Percentiles rank a stretch among this genome's conserved stretches.
These are phyloP conservation scores for Mormoops blainvillei DNA, from an alignment of 2,113 vertebrate genomes.

Conservation along the genomic window DNA sequence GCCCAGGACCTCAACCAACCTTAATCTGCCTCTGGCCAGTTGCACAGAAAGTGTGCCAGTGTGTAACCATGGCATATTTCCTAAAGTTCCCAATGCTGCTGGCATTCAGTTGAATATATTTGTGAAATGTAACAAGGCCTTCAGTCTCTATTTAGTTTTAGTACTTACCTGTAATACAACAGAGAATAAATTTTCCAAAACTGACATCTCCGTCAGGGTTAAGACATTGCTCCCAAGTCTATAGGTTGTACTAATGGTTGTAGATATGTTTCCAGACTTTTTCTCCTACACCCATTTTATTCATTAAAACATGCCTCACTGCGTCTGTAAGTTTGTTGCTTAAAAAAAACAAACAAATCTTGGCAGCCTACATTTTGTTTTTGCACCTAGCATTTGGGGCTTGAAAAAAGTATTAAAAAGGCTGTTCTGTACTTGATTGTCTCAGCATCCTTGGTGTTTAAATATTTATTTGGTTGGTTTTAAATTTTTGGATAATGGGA, in stretches of 20 bases:
- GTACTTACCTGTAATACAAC: background rate
- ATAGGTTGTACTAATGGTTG: background rate
- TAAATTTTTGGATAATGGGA: background rate
- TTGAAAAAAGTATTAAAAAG: background rate
- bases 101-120: background rate
- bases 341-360: background rate
- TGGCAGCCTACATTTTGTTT: background rate
- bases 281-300: background rate
- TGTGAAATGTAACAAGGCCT: background rate
- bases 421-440: background rate
- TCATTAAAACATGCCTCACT: background rate
- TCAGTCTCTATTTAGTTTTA: background rate
- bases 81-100: background rate
- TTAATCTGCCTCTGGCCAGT: too few relatives aligned
- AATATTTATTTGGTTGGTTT: background rate
- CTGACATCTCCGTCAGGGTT: background rate
- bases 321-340: background rate
- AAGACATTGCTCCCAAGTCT: background rate
- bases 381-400: background rate
- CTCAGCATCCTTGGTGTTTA: background rate
- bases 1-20: too few relatives aligned
- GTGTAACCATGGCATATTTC: background rate
- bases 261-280: background rate
- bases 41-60: background rate
- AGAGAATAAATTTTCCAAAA: background rate